Conservation (phyloP, 2,113 vertebrate species). For the Bufo gargarizans region DNA sequence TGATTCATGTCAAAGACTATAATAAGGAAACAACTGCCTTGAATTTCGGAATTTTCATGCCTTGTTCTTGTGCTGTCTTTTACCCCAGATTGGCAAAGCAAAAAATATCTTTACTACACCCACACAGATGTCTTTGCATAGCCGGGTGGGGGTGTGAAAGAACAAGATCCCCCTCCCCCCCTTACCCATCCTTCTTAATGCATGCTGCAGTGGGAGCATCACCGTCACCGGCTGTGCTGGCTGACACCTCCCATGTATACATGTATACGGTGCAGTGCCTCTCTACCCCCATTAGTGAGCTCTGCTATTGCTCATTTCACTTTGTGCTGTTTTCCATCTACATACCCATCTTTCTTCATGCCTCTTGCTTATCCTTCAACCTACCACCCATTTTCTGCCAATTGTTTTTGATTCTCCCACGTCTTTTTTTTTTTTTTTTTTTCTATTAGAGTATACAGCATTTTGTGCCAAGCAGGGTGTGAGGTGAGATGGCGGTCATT, state of each 20-base stretch:
- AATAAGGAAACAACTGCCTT: neutral
- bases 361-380: neutral
- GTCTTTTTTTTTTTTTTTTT: neutral
- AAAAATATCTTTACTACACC: conserved; percentile 43
- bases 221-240: neutral
- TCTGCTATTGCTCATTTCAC: neutral
- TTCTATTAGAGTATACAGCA: neutral
- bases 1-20: neutral
- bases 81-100: neutral
- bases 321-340: neutral
- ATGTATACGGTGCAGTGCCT: neutral
- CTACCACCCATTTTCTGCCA: neutral
- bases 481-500: neutral
- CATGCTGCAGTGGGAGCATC: conserved; percentile 32
- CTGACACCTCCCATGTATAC: conserved; percentile 18
- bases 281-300: neutral
- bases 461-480: neutral
- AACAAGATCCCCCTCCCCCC: conserved; percentile 21
- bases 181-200: conserved; percentile 36
- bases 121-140: conserved; percentile 46
- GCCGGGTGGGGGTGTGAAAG: conserved; percentile 44
- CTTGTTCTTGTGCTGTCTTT: neutral
- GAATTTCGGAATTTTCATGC: neutral
- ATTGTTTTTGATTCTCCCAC: neutral
- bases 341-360: neutral